A percentile compares a stretch with the other conserved stretches of the same genome.
Evolutionary conservation across 2,888 invertebrate species (phyloP).

Genomic region (Myathropa florea): DNA sequence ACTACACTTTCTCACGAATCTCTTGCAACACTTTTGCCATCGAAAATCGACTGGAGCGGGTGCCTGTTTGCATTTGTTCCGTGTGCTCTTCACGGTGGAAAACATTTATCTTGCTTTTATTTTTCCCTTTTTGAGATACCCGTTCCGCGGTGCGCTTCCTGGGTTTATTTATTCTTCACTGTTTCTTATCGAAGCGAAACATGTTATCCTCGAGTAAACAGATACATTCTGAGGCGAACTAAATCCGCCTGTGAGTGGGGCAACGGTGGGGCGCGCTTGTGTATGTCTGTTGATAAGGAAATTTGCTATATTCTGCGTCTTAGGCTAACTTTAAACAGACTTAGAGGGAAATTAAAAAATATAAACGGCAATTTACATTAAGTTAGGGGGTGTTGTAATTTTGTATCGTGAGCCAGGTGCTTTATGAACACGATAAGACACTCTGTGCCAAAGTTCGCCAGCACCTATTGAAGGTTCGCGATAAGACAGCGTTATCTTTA

Average conservation of each 20-base stretch:
- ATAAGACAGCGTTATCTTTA: not conserved
- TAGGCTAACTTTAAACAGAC: not conserved
- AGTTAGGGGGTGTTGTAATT: not conserved
- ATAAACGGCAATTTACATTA: not conserved
- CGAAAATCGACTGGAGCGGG: not conserved
- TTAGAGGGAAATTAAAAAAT: not conserved
- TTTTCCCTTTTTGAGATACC: no score
- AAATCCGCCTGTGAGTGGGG: not conserved
- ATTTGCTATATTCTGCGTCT: not conserved
- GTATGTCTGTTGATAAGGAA: not conserved
- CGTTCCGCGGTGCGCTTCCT: not conserved
- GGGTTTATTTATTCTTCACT: not conserved
- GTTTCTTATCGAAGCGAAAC: slow-evolving; percentile 8
- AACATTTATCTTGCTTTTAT: not conserved
- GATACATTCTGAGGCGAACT: not conserved
- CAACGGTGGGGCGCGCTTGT: not conserved
- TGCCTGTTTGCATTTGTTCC: not conserved
- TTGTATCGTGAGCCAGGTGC: not conserved
- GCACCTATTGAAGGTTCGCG: not conserved
- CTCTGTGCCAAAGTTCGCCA: not conserved
- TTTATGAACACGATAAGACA: not conserved
- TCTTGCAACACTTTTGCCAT: not conserved
- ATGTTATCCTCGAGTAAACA: slow-evolving; percentile 1
- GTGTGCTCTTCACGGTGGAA: not conserved
- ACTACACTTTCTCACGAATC: not conserved